A percentile compares a stretch with the other conserved stretches of the same genome.
Conservation (phyloP, 2,113 vertebrate genomes). For the Madoqua kirkii region DNA sequence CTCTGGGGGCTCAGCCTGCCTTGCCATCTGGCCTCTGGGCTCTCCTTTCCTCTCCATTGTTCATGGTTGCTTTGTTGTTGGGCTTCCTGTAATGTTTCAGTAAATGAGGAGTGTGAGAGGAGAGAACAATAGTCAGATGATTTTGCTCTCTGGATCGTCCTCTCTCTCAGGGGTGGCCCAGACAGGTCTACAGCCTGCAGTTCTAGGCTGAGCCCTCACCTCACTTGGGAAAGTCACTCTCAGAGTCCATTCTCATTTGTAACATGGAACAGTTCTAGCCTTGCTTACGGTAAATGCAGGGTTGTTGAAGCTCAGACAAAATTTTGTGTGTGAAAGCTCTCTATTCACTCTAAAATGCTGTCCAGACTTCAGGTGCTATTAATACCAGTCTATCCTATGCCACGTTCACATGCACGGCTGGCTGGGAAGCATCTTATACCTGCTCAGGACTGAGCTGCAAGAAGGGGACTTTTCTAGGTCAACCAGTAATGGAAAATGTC, state of each 20-base stretch:
- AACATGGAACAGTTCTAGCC: background rate
- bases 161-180: background rate
- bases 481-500: conserved; percentile 25
- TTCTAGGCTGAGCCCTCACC: background rate
- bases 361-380: background rate
- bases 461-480: conserved; percentile 58
- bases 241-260: background rate
- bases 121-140: background rate
- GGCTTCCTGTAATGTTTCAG: background rate
- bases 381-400: background rate
- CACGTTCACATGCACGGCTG: background rate
- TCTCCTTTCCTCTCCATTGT: background rate
- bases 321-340: background rate
- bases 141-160: background rate
- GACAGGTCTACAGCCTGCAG: background rate
- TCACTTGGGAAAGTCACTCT: background rate
- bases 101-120: background rate
- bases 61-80: background rate
- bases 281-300: background rate
- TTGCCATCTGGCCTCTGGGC: background rate
- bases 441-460: background rate
- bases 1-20: background rate
- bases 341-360: background rate
- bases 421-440: background rate
- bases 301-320: background rate